These are phyloP conservation scores for Helogale parvula DNA, from an alignment of 2,113 vertebrate genomes.

Conservation along the genomic window DNA sequence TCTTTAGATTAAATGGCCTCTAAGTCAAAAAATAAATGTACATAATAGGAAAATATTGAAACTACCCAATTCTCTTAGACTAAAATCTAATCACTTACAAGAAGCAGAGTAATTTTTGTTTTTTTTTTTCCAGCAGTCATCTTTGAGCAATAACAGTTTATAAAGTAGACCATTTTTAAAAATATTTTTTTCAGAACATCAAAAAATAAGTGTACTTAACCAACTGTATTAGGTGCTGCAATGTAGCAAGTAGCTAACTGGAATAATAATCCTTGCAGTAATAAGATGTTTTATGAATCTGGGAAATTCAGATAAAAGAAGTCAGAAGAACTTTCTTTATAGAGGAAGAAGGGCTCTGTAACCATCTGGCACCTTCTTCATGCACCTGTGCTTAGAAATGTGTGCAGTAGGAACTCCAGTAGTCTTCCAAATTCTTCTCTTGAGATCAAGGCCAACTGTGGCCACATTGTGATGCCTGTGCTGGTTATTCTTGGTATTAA, in stretches of 20 bases:
- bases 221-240: neutral
- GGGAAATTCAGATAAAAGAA: neutral
- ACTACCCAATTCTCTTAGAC: neutral
- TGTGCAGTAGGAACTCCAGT: conserved; percentile 81
- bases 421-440: conserved; percentile 88
- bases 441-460: conserved; percentile 88
- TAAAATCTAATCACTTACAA: neutral
- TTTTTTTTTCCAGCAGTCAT: neutral
- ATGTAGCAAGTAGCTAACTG: neutral
- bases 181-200: conserved; percentile 29
- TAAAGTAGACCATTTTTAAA: conserved; percentile 34
- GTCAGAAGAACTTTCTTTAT: neutral
- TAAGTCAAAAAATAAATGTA: neutral
- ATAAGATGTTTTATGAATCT: neutral
- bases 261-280: neutral
- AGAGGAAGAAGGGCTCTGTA: conserved; percentile 89
- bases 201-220: neutral
- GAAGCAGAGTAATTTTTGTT: neutral
- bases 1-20: neutral
- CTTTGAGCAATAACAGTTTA: neutral
- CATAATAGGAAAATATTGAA: neutral
- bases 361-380: conserved; percentile 94
- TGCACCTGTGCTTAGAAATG: conserved; percentile 85
- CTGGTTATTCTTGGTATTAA: conserved; percentile 88
- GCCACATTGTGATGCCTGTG: conserved; percentile 89